Conservation (phyloP, 37 sponge, comb jelly and placozoan genomes). For the Oscarella lobularis region DNA sequence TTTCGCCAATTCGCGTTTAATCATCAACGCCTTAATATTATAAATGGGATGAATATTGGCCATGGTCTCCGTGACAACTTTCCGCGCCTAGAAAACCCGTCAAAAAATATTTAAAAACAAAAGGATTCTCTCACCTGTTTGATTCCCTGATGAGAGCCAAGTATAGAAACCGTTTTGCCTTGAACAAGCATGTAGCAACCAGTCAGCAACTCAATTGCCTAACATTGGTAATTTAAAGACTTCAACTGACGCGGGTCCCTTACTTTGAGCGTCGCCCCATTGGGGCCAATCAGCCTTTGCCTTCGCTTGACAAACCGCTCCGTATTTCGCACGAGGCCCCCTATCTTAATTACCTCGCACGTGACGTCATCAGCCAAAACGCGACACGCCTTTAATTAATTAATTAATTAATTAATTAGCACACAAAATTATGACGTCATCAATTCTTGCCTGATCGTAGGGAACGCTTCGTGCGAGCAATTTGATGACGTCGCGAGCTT, state of each 20-base stretch:
- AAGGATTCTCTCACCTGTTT: neutral
- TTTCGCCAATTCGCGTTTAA: conserved; percentile 92
- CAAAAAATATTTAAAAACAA: neutral
- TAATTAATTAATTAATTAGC: too few relatives aligned
- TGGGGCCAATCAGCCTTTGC: conserved; percentile 88
- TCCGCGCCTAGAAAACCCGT: conserved; percentile 35
- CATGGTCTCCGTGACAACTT: conserved; percentile 93
- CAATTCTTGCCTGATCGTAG: conserved; percentile 59
- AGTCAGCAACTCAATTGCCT: conserved; percentile 92
- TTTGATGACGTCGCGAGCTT: conserved; percentile 92
- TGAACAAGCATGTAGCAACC: conserved; percentile 94
- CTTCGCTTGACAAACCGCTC: conserved; percentile 91
- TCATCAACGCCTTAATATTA: conserved; percentile 98
- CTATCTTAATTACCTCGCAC: conserved; percentile 93
- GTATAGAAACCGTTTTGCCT: conserved; percentile 87
- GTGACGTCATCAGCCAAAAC: conserved; percentile 71
- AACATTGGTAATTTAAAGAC: neutral
- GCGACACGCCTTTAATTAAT: conserved; percentile 69
- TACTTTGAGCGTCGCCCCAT: conserved; percentile 82
- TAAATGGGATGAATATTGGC: conserved; percentile 96
- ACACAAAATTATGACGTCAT: neutral
- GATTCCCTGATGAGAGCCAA: conserved; percentile 66
- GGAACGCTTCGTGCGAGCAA: conserved; percentile 94
- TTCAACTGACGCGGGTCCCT: neutral
- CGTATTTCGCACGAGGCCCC: conserved; percentile 83